Percentiles rank a stretch among this genome's conserved stretches.
Conservation (phyloP, 2,888 invertebrate genomes). For the Apodemia mormo region DNA sequence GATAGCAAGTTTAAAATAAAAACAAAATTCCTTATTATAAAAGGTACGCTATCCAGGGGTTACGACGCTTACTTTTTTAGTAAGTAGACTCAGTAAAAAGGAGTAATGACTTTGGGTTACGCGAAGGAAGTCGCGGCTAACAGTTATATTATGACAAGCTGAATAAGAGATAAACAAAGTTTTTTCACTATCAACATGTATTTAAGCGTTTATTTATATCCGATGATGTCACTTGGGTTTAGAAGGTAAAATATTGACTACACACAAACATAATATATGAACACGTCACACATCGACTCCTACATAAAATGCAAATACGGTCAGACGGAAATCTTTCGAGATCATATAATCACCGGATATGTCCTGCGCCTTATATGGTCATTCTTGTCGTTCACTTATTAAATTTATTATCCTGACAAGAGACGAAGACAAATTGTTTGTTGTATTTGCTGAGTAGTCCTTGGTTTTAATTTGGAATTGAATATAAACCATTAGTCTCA, state of each 20-base stretch:
- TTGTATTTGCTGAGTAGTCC: not conserved
- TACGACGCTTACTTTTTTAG: too few species aligned
- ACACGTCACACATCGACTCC: slow-evolving; percentile 64
- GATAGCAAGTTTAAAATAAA: too few species aligned
- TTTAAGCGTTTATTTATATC: slow-evolving; percentile 58
- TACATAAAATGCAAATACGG: slow-evolving; percentile 51
- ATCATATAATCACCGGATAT: slow-evolving; percentile 47
- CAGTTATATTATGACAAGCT: not conserved
- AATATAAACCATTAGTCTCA: too few species aligned
- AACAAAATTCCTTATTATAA: too few species aligned
- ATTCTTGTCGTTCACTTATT: slow-evolving; percentile 30
- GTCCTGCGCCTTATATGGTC: slow-evolving; percentile 40
- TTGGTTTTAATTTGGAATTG: too few species aligned
- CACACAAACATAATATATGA: slow-evolving; percentile 49
- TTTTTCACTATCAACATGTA: not conserved
- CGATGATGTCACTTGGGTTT: slow-evolving; percentile 68
- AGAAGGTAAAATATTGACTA: slow-evolving; percentile 54
- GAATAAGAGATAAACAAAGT: not conserved
- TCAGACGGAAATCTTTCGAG: slow-evolving; percentile 44
- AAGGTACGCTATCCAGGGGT: too few species aligned
- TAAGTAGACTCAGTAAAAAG: too few species aligned
- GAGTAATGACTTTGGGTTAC: too few species aligned
- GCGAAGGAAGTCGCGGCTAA: too few species aligned
- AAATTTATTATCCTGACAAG: slow-evolving; percentile 32
- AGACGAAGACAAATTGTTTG: slow-evolving; percentile 32